phyloP scores from a whole-genome alignment of 1,140 invertebrate genomes.

The Drosophila repletoides region DNA sequence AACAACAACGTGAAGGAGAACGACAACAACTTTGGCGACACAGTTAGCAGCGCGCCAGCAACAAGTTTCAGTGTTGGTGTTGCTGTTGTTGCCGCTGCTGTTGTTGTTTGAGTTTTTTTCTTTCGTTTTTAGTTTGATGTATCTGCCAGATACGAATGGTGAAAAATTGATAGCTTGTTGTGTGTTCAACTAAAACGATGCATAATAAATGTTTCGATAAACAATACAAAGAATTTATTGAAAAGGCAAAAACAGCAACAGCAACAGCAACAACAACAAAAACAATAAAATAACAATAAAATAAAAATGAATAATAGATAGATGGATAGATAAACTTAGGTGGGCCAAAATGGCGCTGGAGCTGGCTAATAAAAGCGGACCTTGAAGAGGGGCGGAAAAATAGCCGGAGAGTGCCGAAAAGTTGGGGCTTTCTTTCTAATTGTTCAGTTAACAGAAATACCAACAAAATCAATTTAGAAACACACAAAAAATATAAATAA shows the following conservation, averaged over 20 bases:
- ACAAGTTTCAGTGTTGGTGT: constrained; percentile 38
- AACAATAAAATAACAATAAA: neutral
- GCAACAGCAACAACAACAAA: constrained; percentile 40
- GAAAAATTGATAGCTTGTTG: constrained; percentile 76
- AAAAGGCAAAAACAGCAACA: no score
- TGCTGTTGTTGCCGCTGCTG: constrained; percentile 12
- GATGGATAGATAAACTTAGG: neutral
- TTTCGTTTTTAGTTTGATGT: constrained; percentile 59
- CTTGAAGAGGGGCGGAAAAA: neutral
- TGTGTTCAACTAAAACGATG: constrained; percentile 70
- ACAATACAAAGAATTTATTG: constrained; percentile 72
- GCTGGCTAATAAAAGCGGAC: no score
- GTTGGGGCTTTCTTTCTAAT: neutral
- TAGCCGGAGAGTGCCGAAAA: no score
- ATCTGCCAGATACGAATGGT: constrained; percentile 69
- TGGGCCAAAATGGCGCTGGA: constrained; percentile 9
- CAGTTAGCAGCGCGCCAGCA: constrained; percentile 58
- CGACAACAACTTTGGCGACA: constrained; percentile 66
- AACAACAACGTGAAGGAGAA: constrained; percentile 10
- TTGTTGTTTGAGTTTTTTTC: constrained; percentile 9
- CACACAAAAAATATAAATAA: constrained; percentile 19
- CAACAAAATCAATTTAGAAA: constrained; percentile 17
- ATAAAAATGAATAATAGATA: constrained; percentile 40
- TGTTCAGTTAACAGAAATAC: neutral
- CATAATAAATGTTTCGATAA: constrained; percentile 77